Base-by-base conservation (phyloP, 2,888 invertebrate species). In the Alcis repandata region DNA sequence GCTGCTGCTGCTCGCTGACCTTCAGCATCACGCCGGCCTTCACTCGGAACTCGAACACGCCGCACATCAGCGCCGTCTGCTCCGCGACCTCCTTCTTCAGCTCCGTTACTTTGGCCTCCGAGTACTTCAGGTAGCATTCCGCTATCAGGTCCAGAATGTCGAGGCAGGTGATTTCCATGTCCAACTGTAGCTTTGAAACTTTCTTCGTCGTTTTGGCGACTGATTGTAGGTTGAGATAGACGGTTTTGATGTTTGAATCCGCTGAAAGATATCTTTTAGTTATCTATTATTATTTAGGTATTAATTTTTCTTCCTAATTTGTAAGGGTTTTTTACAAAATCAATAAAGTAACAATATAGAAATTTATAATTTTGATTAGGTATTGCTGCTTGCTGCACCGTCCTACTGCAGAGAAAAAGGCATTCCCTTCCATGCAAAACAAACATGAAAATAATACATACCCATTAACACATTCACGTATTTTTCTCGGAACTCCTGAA, bases 1-100 rank as follows among this genome's bases (percentile, higher is more conserved):
- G 75, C 73, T 91, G 91, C 57, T 87, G 88, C 68, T 91, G 91
- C 76, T 85, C 78, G 67, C 88, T 90, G 57, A 92, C 78, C 76
- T 91, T 90, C 1, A 82, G 68, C 36, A 79, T 68, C 15, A 59
- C 53, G n/a, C 59, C 68, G 0, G 70, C 65, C 10, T 62, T 71
- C 0, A 51, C 8, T 10, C 80, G 82, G 8, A 73, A 73, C 1
- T 62, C 62, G 6, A 91, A 79, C 22, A 76, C 72, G 3, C 46
- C 45, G 59, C 85, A 83, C 62, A 91, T 66, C 1, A 79, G 59
- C 62, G 75, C 58, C 1, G 85, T 75, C 65, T 82, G 78, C 11
- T 63, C 51, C 0, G 60, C 36, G 15, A 88, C 58, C 53, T 84
- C 76, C 0, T 68, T 46, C n/a, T 71, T 62, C 11, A 87, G 67